phyloP scores from a whole-genome alignment of 1,140 invertebrate species.

The Odontomachus brunneus region DNA sequence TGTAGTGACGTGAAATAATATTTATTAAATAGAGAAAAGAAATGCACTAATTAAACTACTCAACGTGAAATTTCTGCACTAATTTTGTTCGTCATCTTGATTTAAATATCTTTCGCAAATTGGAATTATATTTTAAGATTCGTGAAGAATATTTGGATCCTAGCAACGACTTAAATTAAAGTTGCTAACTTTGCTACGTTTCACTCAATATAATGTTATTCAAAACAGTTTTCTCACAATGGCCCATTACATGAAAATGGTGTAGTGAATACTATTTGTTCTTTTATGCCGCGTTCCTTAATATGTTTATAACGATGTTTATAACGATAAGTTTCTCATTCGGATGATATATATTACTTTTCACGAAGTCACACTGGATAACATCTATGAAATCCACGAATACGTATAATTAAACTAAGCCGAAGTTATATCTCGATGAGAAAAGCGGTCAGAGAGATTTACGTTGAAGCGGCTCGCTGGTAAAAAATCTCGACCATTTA shows the following conservation, averaged over 20 bases:
- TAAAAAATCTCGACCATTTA: slow-evolving; percentile 32
- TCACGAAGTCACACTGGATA: no score
- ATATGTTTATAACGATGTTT: no score
- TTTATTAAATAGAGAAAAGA: neutral
- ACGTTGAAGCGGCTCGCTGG: no score
- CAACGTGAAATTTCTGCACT: neutral
- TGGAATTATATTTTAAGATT: neutral
- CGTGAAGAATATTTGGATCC: neutral
- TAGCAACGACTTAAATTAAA: neutral
- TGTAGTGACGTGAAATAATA: neutral
- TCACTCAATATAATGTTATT: no score
- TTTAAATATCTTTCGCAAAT: neutral
- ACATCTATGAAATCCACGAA: neutral
- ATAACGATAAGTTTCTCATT: no score
- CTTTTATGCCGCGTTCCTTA: no score
- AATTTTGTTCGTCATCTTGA: neutral
- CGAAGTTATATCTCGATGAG: neutral
- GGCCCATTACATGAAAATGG: no score
- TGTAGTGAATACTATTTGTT: no score
- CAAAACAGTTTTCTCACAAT: no score
- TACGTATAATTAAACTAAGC: neutral
- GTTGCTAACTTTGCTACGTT: no score
- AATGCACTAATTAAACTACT: neutral
- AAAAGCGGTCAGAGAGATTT: neutral
- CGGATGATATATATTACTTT: no score